Conservation (phyloP, 2,888 invertebrate genomes). For the Apotomis turbidana region DNA sequence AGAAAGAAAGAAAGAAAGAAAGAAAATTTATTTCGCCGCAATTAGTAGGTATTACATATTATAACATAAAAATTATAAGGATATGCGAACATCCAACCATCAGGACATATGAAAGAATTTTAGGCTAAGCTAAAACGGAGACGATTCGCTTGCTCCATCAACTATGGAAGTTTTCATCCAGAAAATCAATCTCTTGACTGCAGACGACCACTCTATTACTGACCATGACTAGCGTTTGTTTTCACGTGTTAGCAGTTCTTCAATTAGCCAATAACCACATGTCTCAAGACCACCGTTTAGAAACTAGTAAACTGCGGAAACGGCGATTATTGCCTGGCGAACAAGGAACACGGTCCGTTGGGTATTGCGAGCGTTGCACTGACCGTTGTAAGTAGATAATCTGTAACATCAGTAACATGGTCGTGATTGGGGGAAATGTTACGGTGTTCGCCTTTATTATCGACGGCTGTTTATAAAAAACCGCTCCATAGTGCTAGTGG, state of each 20-base stretch:
- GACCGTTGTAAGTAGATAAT: constrained; percentile 45
- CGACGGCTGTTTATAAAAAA: constrained; percentile 9
- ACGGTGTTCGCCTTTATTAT: constrained; percentile 16
- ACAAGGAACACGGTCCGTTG: constrained; percentile 59
- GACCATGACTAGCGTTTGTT: constrained; percentile 1
- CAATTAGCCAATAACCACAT: constrained; percentile 40
- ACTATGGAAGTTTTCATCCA: too few relatives aligned
- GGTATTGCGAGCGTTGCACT: constrained; percentile 62
- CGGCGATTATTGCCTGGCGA: constrained; percentile 52
- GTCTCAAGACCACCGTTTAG: constrained; percentile 39
- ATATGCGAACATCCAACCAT: too few relatives aligned
- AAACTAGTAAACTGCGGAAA: constrained; percentile 54
- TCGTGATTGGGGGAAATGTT: constrained; percentile 6
- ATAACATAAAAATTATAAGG: too few relatives aligned
- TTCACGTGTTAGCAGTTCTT: constrained; percentile 20
- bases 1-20: too few relatives aligned
- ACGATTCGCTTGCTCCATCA: too few relatives aligned
- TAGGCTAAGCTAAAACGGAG: too few relatives aligned
- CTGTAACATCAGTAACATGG: constrained; percentile 27
- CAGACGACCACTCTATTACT: neutral
- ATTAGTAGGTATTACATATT: too few relatives aligned
- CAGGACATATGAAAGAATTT: too few relatives aligned
- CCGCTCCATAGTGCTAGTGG: neutral
- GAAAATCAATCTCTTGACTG: neutral
- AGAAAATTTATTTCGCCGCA: too few relatives aligned